Conservation (phyloP, 2,888 invertebrate species). For the Ectemnius lituratus region DNA sequence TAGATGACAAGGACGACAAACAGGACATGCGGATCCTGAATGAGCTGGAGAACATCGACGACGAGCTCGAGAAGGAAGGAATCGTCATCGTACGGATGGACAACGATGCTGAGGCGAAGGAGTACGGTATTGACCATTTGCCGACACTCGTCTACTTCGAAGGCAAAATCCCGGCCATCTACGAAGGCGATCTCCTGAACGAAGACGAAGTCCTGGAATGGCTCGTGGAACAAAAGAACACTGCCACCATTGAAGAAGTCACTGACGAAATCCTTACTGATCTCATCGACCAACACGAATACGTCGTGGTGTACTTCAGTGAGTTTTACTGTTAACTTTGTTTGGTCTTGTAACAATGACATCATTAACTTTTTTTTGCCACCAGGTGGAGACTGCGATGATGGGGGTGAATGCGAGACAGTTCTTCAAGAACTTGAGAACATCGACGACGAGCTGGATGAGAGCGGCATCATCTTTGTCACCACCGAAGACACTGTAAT, state of each 20-base stretch:
- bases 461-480: conserved; percentile 95
- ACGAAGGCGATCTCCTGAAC: conserved; percentile 94
- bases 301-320: conserved; percentile 96
- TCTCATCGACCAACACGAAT: conserved; percentile 93
- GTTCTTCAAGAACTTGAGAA: conserved; percentile 92
- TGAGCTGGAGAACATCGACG: conserved; percentile 95
- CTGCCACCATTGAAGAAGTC: conserved; percentile 95
- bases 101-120: conserved; percentile 93
- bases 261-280: conserved; percentile 93
- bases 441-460: conserved; percentile 95
- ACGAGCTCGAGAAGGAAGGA: conserved; percentile 92
- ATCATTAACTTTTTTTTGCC: neutral
- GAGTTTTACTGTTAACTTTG: conserved; percentile 73
- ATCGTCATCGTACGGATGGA: conserved; percentile 94
- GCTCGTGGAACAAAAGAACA: conserved; percentile 91
- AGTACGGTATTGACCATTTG: conserved; percentile 93
- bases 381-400: conserved; percentile 89
- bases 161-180: conserved; percentile 93
- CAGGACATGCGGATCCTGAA: conserved; percentile 92
- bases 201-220: conserved; percentile 95
- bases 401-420: conserved; percentile 91
- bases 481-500: conserved; percentile 91
- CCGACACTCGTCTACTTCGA: conserved; percentile 94
- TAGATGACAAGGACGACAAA: conserved; percentile 93
- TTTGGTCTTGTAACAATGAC: neutral